A percentile compares a stretch with the other conserved stretches of the same genome.
These are phyloP conservation scores for Todiramphus chloris DNA, from an alignment of 2,113 vertebrate species.

Conservation along the genomic window DNA sequence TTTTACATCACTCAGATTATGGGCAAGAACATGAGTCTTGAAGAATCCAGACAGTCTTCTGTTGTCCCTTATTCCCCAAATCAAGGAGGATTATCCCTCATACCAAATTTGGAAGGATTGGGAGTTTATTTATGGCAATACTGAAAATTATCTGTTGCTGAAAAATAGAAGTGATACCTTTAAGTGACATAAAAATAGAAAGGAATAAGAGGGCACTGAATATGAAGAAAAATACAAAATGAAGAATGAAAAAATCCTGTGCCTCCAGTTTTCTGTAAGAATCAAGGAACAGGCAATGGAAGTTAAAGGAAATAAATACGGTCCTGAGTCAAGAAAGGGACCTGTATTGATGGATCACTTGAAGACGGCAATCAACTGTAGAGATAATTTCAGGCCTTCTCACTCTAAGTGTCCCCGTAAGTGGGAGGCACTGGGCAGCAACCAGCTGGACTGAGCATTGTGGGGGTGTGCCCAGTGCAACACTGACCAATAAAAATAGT, in stretches of 20 bases:
- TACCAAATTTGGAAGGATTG: not conserved
- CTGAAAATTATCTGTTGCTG: not conserved
- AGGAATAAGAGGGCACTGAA: too few relatives aligned
- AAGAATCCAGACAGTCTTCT: not conserved
- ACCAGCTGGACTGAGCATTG: fast-evolving
- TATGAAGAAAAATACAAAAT: not conserved
- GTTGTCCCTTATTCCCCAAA: not conserved
- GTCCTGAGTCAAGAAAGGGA: too few relatives aligned
- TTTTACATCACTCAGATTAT: not conserved
- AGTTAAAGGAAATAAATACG: not conserved
- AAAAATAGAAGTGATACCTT: not conserved
- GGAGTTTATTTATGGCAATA: not conserved
- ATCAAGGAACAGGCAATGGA: not conserved
- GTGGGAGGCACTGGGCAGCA: not conserved
- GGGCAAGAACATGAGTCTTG: not conserved
- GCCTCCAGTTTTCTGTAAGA: not conserved
- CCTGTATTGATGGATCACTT: not conserved
- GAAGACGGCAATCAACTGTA: too few relatives aligned
- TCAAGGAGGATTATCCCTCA: not conserved
- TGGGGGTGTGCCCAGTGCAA: not conserved
- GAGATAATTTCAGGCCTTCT: too few relatives aligned
- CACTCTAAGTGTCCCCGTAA: not conserved
- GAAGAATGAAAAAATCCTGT: not conserved
- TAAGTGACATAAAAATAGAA: not conserved
- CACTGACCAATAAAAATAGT: not conserved